Evolutionary conservation across 2,888 invertebrate species (phyloP).

Genomic region (Drosophila incognita): DNA sequence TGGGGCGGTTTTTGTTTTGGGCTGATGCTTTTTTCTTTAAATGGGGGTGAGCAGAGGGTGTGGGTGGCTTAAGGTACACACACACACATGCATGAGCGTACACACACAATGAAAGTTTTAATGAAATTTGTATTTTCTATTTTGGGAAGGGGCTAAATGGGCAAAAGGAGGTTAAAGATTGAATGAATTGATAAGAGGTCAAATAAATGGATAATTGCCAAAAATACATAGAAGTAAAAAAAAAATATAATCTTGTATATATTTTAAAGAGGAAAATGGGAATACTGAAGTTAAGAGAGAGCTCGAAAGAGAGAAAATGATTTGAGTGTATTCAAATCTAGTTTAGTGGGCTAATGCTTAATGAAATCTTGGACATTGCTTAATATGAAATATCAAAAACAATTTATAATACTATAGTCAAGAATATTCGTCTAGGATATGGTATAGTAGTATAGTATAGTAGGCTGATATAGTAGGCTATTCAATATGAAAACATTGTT

Average conservation of each 20-base stretch:
- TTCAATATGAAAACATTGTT: not conserved
- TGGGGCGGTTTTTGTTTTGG: conserved; percentile 43
- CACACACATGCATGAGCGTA: conserved; percentile 21
- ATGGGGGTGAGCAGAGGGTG: conserved; percentile 3
- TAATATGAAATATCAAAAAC: not conserved
- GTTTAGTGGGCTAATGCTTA: not conserved
- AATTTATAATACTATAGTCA: not conserved
- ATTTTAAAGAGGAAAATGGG: not conserved
- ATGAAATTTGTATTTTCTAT: conserved; percentile 21
- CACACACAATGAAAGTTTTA: conserved; percentile 32
- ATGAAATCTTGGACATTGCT: not conserved
- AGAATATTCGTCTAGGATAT: not conserved
- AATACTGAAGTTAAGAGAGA: not conserved
- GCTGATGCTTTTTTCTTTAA: not conserved
- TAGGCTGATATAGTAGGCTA: not conserved
- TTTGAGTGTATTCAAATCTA: not conserved
- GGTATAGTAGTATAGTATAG: too few relatives aligned
- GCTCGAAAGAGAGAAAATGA: not conserved
- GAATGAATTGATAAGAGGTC: conserved; percentile 10
- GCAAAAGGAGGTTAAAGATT: not conserved
- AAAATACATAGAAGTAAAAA: not conserved
- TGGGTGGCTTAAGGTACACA: not conserved
- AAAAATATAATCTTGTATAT: too few relatives aligned
- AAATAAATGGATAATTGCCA: conserved; percentile 19
- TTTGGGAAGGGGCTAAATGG: conserved; percentile 3